These are phyloP conservation scores for Tachystola acroxantha DNA, from an alignment of 2,888 invertebrate genomes.

Conservation along the genomic window DNA sequence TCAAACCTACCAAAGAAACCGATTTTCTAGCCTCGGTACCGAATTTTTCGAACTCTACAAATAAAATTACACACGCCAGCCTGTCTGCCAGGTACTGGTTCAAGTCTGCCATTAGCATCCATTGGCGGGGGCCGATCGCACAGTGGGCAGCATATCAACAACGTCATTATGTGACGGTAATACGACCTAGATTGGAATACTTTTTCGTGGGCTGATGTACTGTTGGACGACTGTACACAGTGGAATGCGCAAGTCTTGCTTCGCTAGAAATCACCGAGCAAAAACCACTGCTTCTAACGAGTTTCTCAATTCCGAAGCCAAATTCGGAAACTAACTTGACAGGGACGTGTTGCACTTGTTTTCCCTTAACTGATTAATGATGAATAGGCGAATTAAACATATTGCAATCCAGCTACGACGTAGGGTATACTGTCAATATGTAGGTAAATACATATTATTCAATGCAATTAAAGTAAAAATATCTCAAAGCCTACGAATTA, in stretches of 20 bases:
- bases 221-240: too few species aligned
- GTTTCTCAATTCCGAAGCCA: conserved; percentile 64
- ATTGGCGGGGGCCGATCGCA: conserved; percentile 23
- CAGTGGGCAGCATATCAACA: too few species aligned
- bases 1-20: too few species aligned
- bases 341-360: conserved; percentile 35
- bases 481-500: too few species aligned
- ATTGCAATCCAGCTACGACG: background rate
- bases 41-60: too few species aligned
- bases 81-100: conserved; percentile 24
- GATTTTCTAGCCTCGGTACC: too few species aligned
- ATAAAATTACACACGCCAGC: conserved; percentile 13
- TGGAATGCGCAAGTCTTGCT: conserved; percentile 6
- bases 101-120: conserved; percentile 30
- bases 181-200: too few species aligned
- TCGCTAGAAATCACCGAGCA: conserved; percentile 57
- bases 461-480: too few species aligned
- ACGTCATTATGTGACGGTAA: too few species aligned
- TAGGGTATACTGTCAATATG: too few species aligned
- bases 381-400: background rate
- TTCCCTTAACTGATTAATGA: conserved; percentile 7
- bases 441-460: too few species aligned
- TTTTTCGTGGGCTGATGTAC: too few species aligned
- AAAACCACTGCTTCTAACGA: conserved; percentile 58
- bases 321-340: conserved; percentile 42